Evolutionary conservation across 2,797 vertebrate species (phyloP).

Genomic region (Erethizon dorsatum): DNA sequence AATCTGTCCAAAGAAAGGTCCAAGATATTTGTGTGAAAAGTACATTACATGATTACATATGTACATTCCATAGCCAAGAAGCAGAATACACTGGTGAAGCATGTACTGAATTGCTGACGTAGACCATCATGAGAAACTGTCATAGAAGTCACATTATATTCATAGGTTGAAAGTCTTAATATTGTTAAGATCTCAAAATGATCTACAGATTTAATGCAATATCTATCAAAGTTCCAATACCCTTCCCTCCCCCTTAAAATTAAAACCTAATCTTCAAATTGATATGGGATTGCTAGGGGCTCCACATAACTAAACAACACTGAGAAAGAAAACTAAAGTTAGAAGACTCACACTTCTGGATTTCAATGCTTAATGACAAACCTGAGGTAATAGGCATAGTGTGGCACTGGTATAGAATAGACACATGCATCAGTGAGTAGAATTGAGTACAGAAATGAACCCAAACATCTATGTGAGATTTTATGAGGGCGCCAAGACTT

Average conservation of each 20-base stretch:
- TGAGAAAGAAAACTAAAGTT: not conserved
- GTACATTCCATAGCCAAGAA: not conserved
- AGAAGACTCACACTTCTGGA: not conserved
- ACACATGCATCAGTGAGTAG: rapidly evolving
- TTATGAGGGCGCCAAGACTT: not conserved
- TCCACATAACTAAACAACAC: not conserved
- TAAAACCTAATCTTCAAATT: not conserved
- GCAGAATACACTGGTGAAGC: not conserved
- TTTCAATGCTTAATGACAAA: not conserved
- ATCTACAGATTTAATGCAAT: not conserved
- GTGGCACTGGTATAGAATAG: no score
- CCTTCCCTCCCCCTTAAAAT: not conserved
- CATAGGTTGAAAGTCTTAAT: not conserved
- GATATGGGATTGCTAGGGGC: not conserved
- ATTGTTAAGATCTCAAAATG: not conserved
- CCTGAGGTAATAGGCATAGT: no score
- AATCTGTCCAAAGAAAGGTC: slow-evolving; percentile 23
- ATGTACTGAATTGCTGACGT: not conserved
- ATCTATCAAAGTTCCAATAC: not conserved
- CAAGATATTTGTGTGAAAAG: not conserved
- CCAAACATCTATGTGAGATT: not conserved
- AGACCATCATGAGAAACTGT: not conserved
- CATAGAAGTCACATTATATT: not conserved
- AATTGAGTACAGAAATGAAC: not conserved
- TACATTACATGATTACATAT: not conserved